Base-by-base conservation (phyloP, 2,797 vertebrate genomes). In the Gobionotothen gibberifrons region DNA sequence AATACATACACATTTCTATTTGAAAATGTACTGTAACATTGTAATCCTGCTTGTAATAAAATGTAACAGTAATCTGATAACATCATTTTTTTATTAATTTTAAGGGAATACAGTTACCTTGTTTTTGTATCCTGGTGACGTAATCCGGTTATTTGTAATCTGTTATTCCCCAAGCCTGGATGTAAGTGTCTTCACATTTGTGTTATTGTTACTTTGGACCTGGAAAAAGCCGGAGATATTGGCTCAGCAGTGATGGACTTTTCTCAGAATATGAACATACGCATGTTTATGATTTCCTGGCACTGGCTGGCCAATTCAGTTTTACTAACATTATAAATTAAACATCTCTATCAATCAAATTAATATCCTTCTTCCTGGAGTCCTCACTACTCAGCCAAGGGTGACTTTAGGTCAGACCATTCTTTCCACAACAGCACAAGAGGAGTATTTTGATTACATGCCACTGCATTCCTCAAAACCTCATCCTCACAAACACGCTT, bases 231-330 rank as follows among this genome's bases (percentile, higher is more conserved):
- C 54, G 49, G 48, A 63, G 68, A 48, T 56, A 43, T 48, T 43
- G n/a, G 13, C 3, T 54, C 26, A 52, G 44, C 60, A 19, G 57
- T 32, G 32, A 43, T 42, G 47, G 5, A 15, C 16, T 17, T 60
- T 49, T 5, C 13, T 43, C 8, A 0, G 13, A 70, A 39, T 65
- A 43, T 44, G 5, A 32, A 48, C 39, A 21, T 3, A 49, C 17
- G 15, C 60, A 51, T 72, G 60, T 72, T 58, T 40, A 61, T 52
- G 39, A 48, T 69, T 65, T 75, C 51, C 43, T 75, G 58, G 43
- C 26, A 59, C 11, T 39, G 17, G n/a, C 39, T 17, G 16, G 22
- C 10, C 75, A 55, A 39, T 11, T 64, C 5, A 16, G 10, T 59
- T 74, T 63, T 55, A 71, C 54, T 36, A 52, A 43, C 47, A 60